phyloP scores from a whole-genome alignment of 1,140 invertebrate species.

The Drosophila kurseongensis region DNA sequence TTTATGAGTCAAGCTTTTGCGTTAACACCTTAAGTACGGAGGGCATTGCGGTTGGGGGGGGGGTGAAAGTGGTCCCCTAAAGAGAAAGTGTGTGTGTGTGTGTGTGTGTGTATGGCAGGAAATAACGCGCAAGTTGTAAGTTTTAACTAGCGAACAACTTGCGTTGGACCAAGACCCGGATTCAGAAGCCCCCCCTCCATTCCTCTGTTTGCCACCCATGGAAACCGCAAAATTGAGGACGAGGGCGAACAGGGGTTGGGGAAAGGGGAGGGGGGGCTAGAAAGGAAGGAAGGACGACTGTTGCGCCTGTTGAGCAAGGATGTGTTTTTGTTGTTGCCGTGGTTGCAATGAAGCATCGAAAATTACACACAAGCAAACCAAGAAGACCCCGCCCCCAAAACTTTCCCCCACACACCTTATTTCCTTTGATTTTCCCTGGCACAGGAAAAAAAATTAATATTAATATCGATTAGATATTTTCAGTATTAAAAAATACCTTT shows the following conservation, averaged over 20 bases:
- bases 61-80: not conserved
- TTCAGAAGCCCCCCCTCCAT: not conserved
- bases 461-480: not conserved
- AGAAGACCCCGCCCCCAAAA: not conserved
- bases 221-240: constrained; percentile 27
- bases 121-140: constrained; percentile 82
- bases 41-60: constrained; percentile 66
- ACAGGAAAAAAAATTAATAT: not conserved
- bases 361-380: constrained; percentile 56
- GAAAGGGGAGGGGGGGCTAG: not conserved
- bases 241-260: not conserved
- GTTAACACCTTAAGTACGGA: constrained; percentile 82
- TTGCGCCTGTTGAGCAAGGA: constrained; percentile 66
- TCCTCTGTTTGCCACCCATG: constrained; percentile 1
- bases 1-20: constrained; percentile 84
- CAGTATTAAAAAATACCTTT: not conserved
- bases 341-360: constrained; percentile 82
- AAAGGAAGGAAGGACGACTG: constrained; percentile 31
- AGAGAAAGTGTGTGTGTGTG: not conserved
- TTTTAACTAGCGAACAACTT: constrained; percentile 77
- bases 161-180: constrained; percentile 27
- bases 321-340: constrained; percentile 58
- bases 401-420: not conserved
- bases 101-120: constrained; percentile 65
- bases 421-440: constrained; percentile 1